These are phyloP conservation scores for Anthonomus grandis DNA, from an alignment of 1,140 invertebrate species.

Conservation along the genomic window DNA sequence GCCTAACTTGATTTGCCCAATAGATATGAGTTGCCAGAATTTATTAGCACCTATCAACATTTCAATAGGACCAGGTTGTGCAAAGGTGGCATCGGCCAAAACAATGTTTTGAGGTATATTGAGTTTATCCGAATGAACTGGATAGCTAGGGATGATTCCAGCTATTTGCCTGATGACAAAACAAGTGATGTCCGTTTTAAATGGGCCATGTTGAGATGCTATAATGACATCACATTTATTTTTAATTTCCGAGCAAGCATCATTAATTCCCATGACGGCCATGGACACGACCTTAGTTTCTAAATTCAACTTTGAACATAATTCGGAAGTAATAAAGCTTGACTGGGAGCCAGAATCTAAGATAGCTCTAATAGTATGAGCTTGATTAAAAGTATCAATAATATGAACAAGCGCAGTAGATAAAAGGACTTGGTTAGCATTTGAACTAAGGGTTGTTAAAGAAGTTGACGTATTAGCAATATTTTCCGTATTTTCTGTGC, in stretches of 20 bases:
- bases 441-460: too few relatives aligned
- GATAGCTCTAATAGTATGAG: constrained; percentile 3
- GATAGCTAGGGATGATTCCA: constrained; percentile 13
- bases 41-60: constrained; percentile 37
- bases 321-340: constrained; percentile 11
- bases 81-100: constrained; percentile 41
- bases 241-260: background rate
- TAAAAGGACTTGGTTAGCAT: too few relatives aligned
- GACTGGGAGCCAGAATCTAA: constrained; percentile 14
- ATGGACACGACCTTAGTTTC: background rate
- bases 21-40: constrained; percentile 27
- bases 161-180: constrained; percentile 23
- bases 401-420: constrained; percentile 5
- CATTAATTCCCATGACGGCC: too few relatives aligned
- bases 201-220: constrained; percentile 11
- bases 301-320: constrained; percentile 9
- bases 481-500: too few relatives aligned
- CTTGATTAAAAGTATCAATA: constrained; percentile 4
- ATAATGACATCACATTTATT: constrained; percentile 5
- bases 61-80: constrained; percentile 31
- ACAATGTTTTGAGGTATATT: constrained; percentile 31
- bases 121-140: constrained; percentile 17
- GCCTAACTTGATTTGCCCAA: constrained; percentile 34
- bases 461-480: too few relatives aligned
- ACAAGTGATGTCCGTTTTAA: constrained; percentile 14